Evolutionary conservation across 1,140 invertebrate species (phyloP), one percentile per base, ranked within the genome.

Genomic region (Kradibia gibbosae): DNA sequence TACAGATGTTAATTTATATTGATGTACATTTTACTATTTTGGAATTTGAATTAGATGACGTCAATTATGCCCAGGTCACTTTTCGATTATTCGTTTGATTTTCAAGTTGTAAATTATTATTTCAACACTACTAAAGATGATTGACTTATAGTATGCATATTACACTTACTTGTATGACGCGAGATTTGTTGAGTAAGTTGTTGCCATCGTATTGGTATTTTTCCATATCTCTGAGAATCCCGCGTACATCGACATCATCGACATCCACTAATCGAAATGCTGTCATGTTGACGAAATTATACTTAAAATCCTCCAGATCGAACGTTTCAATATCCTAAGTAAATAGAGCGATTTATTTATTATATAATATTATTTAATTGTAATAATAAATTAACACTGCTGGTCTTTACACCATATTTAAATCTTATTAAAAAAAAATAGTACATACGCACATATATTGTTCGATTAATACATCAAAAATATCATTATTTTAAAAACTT

Each of bases 231-330:
- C 92, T 92, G 5, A 95, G 89, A 42, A 93, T 91, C 57, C 90
- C 89, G 73, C 91, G 89, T 7, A 94, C 93, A 36, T 89, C 88
- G 50, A 91, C 88, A 84, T 93, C 92, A 36, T 93, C 93, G 20
- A 91, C 92, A 85, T 93, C 92, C 28, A 94, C 93, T 82, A 94
- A 87, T 84, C 94, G 92, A 87, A 93, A 94, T 53, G 93, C 92
- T 67, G 94, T 94, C 84, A 94, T 94, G 89, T 94, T 94, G 82
- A 94, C 93, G 86, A 93, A 93, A 87, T 94, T 94, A 88, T 94
- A 93, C 86, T 93, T 92, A 89, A 94, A 94, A 86, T 94, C 93
- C 84, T 94, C 93, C 78, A 94, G 89, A 86, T 94, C 93, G 87
- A 94, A 93, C 22, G 92, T 92, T 87, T 94, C 93, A 81, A 94